phyloP scores from a whole-genome alignment of 2,888 invertebrate species.

The Hyposoter dolosus region DNA sequence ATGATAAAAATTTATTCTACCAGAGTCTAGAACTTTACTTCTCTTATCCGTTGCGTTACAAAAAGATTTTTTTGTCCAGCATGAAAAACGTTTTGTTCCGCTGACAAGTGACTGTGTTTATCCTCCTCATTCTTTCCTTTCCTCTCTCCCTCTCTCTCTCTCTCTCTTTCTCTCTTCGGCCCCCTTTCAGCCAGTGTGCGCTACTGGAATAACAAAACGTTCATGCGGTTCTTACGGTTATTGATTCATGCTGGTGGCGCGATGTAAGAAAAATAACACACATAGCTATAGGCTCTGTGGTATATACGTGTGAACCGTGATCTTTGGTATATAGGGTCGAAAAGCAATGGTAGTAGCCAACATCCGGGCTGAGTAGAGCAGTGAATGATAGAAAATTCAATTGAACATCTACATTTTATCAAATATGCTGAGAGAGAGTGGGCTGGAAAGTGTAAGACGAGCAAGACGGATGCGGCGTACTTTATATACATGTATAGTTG shows the following conservation, averaged over 20 bases:
- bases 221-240: conserved; percentile 57
- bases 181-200: conserved; percentile 7
- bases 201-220: conserved; percentile 60
- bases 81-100: conserved; percentile 45
- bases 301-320: conserved; percentile 17
- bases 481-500: conserved; percentile 12
- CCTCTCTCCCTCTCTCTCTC: neutral
- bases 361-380: conserved; percentile 35
- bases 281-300: conserved; percentile 3
- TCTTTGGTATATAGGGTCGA: conserved; percentile 17
- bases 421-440: conserved; percentile 50
- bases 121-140: neutral
- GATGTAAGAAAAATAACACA: conserved; percentile 43
- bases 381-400: conserved; percentile 62
- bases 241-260: conserved; percentile 56
- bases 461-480: conserved; percentile 35
- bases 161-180: neutral
- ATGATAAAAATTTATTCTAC: conserved; percentile 27
- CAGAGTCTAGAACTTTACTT: conserved; percentile 25
- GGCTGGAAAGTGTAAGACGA: conserved; percentile 18
- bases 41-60: conserved; percentile 2
- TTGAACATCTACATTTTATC: conserved; percentile 59
- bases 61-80: conserved; percentile 41
- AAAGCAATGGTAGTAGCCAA: conserved; percentile 17
- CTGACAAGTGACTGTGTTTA: conserved; percentile 58